These are phyloP conservation scores for Saccostrea glomerata DNA, from an alignment of 1,140 invertebrate species.

Conservation along the genomic window DNA sequence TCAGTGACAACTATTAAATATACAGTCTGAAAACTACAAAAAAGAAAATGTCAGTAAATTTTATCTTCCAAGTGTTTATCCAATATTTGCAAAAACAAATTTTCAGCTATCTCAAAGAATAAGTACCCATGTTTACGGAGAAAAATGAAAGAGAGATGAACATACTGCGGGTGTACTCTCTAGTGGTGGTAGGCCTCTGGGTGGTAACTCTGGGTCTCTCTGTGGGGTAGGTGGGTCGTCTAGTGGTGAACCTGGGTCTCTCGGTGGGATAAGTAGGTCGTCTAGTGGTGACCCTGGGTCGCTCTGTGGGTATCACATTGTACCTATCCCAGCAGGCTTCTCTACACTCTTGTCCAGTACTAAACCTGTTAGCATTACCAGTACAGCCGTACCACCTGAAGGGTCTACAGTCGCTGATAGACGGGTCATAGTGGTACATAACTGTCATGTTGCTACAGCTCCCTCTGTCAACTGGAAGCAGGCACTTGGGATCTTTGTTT, in stretches of 20 bases:
- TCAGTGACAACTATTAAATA: no score
- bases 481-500: constrained; percentile 37
- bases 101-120: no score
- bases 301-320: neutral
- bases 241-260: neutral
- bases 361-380: constrained; percentile 75
- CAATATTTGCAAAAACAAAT: no score
- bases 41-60: no score
- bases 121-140: neutral
- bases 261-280: neutral
- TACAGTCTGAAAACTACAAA: no score
- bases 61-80: no score
- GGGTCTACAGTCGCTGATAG: constrained; percentile 59
- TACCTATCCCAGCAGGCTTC: constrained; percentile 46
- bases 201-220: constrained; percentile 12
- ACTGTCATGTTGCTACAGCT: constrained; percentile 81
- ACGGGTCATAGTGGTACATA: constrained; percentile 77
- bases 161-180: neutral
- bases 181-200: neutral
- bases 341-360: constrained; percentile 52
- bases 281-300: constrained; percentile 4
- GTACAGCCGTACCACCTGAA: constrained; percentile 72
- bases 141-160: neutral
- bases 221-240: neutral
- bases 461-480: constrained; percentile 77